Conservation (phyloP, 2,888 invertebrate genomes). For the Clitarchus hookeri region DNA sequence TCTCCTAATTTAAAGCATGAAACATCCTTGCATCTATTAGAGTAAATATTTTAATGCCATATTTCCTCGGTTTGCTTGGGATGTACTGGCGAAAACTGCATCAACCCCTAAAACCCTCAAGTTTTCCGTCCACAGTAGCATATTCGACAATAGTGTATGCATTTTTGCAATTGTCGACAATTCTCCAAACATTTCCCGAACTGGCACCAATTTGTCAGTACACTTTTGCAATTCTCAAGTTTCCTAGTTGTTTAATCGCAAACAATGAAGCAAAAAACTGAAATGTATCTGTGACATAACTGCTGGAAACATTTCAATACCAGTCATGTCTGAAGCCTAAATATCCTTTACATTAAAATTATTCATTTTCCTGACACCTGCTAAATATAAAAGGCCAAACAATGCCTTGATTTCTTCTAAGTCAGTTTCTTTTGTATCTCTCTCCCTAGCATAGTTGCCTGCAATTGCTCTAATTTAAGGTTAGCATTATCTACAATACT, state of each 20-base stretch:
- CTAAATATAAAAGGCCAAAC: slow-evolving; percentile 4
- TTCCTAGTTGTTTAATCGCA: slow-evolving; percentile 45
- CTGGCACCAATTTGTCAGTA: slow-evolving; percentile 40
- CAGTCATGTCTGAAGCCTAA: not conserved
- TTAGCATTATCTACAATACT: too few species aligned
- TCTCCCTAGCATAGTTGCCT: not conserved
- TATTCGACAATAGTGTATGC: slow-evolving; percentile 42
- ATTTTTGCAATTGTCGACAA: slow-evolving; percentile 41
- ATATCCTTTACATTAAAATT: not conserved
- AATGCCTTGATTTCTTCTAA: not conserved
- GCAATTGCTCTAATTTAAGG: too few species aligned
- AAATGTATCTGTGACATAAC: not conserved
- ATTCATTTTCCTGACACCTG: not conserved
- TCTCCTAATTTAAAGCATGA: not conserved
- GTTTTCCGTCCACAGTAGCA: slow-evolving; percentile 25
- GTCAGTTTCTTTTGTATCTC: not conserved
- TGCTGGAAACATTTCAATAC: not conserved
- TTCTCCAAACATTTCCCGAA: slow-evolving; percentile 42
- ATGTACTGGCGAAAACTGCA: slow-evolving; percentile 20
- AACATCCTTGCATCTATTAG: not conserved
- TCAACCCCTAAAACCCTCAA: not conserved
- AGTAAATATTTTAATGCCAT: not conserved
- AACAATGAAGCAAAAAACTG: slow-evolving; percentile 36
- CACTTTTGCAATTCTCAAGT: slow-evolving; percentile 38
- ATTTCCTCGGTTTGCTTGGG: not conserved